Conservation (phyloP, 2,888 invertebrate genomes). For the Diplolepis rosae region DNA sequence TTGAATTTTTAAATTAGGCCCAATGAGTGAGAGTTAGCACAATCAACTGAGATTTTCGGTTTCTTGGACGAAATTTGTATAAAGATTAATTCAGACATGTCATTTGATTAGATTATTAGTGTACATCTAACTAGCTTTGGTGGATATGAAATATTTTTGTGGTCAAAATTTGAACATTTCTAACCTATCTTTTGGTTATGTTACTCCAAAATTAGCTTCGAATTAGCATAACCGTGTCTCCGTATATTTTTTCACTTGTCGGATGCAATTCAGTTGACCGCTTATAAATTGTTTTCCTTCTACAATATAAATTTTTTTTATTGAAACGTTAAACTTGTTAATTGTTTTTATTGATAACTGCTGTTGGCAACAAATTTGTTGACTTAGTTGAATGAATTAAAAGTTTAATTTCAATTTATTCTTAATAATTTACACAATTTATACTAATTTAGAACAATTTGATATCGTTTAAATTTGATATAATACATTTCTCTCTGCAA, state of each 20-base stretch:
- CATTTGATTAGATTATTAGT: neutral
- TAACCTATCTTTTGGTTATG: constrained; percentile 10
- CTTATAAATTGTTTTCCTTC: neutral
- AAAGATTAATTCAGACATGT: neutral
- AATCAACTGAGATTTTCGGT: constrained; percentile 20
- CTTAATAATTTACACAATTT: too few relatives aligned
- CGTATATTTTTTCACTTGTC: neutral
- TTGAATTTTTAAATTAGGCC: constrained; percentile 70
- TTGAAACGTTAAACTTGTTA: too few relatives aligned
- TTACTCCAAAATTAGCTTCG: neutral
- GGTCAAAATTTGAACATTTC: neutral
- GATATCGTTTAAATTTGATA: too few relatives aligned
- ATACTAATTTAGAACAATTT: too few relatives aligned
- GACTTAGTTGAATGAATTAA: too few relatives aligned
- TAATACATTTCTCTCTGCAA: too few relatives aligned
- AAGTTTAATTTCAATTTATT: too few relatives aligned
- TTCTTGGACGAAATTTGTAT: neutral
- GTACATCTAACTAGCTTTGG: neutral
- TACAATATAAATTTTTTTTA: too few relatives aligned
- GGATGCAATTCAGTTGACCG: neutral
- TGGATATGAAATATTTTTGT: neutral
- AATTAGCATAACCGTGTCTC: neutral
- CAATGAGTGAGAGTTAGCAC: constrained; percentile 27
- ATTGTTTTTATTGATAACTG: too few relatives aligned
- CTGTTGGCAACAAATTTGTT: too few relatives aligned